Conservation (phyloP, 1,140 invertebrate species). For the Temnothorax longispinosus region DNA sequence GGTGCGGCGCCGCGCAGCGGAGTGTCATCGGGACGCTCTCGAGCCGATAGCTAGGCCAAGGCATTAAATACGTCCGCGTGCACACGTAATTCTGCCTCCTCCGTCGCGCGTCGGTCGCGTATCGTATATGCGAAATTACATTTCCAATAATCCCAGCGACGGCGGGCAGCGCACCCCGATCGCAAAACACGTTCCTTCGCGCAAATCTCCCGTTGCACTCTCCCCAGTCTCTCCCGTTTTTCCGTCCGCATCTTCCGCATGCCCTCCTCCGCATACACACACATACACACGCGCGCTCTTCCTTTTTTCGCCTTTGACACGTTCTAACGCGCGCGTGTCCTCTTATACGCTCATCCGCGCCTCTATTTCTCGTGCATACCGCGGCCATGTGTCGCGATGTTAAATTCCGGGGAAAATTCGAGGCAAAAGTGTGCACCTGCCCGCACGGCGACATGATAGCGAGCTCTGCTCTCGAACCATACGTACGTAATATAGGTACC, state of each 20-base stretch:
- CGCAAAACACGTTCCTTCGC: constrained; percentile 53
- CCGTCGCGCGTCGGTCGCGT: constrained; percentile 47
- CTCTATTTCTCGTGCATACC: constrained; percentile 19
- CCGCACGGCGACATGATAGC: constrained; percentile 23
- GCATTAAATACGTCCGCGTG: constrained; percentile 60
- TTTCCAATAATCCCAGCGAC: constrained; percentile 70
- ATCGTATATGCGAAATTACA: constrained; percentile 69
- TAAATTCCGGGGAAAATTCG: constrained; percentile 55
- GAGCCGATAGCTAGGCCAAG: constrained; percentile 35
- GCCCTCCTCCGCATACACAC: background rate
- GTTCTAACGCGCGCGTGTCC: constrained; percentile 10
- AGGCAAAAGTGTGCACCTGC: constrained; percentile 44
- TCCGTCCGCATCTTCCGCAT: constrained; percentile 7
- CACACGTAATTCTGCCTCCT: constrained; percentile 60
- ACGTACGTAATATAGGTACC: constrained; percentile 14
- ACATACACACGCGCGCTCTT: background rate
- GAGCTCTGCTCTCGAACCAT: constrained; percentile 9
- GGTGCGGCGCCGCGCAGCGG: background rate
- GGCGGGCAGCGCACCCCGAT: constrained; percentile 13
- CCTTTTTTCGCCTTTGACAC: constrained; percentile 54
- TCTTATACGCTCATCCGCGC: constrained; percentile 37
- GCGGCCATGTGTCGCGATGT: constrained; percentile 35
- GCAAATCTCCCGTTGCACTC: constrained; percentile 46
- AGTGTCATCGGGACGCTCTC: constrained; percentile 49
- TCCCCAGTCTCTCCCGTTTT: background rate